These are phyloP conservation scores for Miichthys miiuy DNA, from an alignment of 2,797 vertebrate genomes.

Conservation along the genomic window DNA sequence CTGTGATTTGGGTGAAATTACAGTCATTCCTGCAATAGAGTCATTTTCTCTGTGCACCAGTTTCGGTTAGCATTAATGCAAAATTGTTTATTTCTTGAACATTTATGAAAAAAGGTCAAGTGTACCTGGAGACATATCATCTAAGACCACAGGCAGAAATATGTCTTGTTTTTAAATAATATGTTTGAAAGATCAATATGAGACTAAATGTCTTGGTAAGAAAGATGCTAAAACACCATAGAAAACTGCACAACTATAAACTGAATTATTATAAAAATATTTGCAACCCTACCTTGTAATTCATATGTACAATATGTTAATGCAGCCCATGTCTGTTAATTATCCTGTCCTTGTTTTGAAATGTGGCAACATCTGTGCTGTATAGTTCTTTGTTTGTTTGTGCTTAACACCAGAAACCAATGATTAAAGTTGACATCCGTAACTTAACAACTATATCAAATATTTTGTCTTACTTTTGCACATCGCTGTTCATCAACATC, in stretches of 20 bases:
- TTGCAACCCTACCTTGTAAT: too few species aligned
- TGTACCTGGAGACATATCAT: background rate
- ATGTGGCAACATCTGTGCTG: too few species aligned
- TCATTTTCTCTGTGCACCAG: background rate
- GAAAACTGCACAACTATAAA: background rate
- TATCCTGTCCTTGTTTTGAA: too few species aligned
- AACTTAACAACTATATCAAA: background rate
- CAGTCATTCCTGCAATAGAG: background rate
- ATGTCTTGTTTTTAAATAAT: background rate
- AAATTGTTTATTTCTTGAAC: background rate
- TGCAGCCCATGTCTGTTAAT: too few species aligned
- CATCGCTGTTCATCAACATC: background rate
- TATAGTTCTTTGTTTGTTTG: too few species aligned
- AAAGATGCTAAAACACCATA: background rate
- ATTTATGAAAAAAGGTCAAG: slow-evolving; percentile 8
- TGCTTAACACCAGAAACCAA: background rate
- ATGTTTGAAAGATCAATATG: background rate
- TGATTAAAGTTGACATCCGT: background rate
- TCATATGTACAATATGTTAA: too few species aligned
- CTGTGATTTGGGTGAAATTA: background rate
- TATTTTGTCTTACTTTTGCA: background rate
- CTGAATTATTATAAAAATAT: background rate
- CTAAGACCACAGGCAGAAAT: too few species aligned
- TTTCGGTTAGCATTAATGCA: background rate
- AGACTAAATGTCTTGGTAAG: background rate